Evolutionary conservation across 2,888 invertebrate genomes (phyloP), one percentile per base, ranked within the genome.

Genomic region (Limnephilus lunatus): DNA sequence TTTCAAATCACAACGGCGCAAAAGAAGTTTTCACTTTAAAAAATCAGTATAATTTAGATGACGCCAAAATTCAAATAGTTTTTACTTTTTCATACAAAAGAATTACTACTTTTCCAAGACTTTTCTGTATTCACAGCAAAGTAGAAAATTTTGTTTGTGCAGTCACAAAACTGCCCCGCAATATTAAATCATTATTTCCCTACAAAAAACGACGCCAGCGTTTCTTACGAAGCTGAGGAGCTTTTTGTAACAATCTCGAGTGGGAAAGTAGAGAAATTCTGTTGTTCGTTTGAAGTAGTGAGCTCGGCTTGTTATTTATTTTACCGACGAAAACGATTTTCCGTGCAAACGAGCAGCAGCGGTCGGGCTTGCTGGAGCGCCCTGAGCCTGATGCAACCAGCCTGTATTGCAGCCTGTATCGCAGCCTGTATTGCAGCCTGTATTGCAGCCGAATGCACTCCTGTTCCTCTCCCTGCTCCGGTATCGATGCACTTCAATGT

Each of bases 251-350:
- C 68, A 68, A 9, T 9, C 68, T 25, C 68, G 68, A n/a, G 86
- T 2, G 11, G 44, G 14, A 44, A n/a, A 86, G 44, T 11, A 39
- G 44, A 86, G 30, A 44, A 81, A 11, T 44, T 1, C 31, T 89
- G 80, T 35, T 68, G 81, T 81, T 35, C 88, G 80, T 81, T 80
- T 89, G 88, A 81, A 15, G 25, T 35, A 15, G 25, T 35, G 12
- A n/a, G 86, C 31, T 86, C 14, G 4, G 81, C 39, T 80, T 89
- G 88, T 89, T 81, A 81, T 89, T 80, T 89, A 89, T 89, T 89
- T 89, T 35, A 81, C 80, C 81, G 88, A 80, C 80, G 81, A 89
- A 89, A 80, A 89, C 88, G 88, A 35, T 89, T 89, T 89, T 89
- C 81, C 88, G 88, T 89, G 68, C 88, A 89, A 89, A 89, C 88